phyloP scores from a whole-genome alignment of 1,140 invertebrate genomes.

The Drosophila cardini region DNA sequence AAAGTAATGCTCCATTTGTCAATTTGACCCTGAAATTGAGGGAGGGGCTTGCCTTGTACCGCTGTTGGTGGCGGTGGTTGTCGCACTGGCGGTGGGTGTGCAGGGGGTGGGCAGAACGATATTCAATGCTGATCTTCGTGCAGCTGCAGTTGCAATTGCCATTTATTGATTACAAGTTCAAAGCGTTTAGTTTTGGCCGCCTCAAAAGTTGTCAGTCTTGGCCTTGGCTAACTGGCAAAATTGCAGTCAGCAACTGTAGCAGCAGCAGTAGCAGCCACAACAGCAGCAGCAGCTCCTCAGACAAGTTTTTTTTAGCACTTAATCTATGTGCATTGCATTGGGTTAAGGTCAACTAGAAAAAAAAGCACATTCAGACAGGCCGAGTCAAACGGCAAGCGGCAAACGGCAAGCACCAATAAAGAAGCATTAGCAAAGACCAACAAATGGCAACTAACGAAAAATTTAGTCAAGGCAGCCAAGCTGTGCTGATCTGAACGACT shows the following conservation, averaged over 20 bases:
- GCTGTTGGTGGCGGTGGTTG: no score
- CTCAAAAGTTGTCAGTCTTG: conserved; percentile 73
- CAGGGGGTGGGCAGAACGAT: conserved; percentile 3
- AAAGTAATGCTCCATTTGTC: conserved; percentile 37
- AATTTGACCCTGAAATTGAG: conserved; percentile 54
- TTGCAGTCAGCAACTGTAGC: conserved; percentile 48
- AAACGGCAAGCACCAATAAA: conserved; percentile 45
- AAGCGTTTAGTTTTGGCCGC: conserved; percentile 79
- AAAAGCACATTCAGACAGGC: conserved; percentile 53
- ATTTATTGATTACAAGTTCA: conserved; percentile 81
- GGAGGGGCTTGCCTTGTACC: no score
- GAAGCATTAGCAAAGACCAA: conserved; percentile 55
- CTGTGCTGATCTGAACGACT: background rate
- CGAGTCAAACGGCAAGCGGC: conserved; percentile 18
- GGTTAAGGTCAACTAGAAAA: conserved; percentile 84
- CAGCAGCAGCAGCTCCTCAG: conserved; percentile 62
- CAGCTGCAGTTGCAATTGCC: conserved; percentile 76
- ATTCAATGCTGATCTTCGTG: conserved; percentile 34
- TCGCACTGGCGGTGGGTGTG: no score
- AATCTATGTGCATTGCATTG: conserved; percentile 80
- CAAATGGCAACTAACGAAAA: conserved; percentile 57
- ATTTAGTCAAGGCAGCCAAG: conserved; percentile 46
- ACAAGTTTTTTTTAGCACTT: conserved; percentile 78
- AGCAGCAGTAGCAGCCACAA: conserved; percentile 48
- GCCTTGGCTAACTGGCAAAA: conserved; percentile 80